Evolutionary conservation across 2,888 invertebrate genomes (phyloP), one percentile per base, ranked within the genome.

Genomic region (Epsilonema sp.): DNA sequence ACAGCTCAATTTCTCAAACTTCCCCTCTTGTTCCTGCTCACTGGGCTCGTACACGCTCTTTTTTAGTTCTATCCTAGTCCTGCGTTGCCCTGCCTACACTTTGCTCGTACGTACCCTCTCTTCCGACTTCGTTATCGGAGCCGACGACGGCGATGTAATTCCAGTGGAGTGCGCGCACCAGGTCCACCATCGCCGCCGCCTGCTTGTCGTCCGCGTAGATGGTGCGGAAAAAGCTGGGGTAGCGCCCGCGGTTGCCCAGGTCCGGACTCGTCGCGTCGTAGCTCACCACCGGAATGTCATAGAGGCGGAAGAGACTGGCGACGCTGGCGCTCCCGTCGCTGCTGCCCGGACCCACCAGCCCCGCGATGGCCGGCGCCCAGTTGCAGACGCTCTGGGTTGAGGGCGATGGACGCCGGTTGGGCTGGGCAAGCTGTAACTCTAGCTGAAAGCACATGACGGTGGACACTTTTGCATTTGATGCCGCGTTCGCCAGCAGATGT

Each of bases 81-180:
- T n/a, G n/a, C n/a, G n/a, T n/a, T n/a, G n/a, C n/a, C n/a, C n/a
- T n/a, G n/a, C n/a, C n/a, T n/a, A n/a, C n/a, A n/a, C n/a, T n/a
- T n/a, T n/a, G n/a, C n/a, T n/a, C n/a, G n/a, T n/a, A n/a, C n/a
- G n/a, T n/a, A 20, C 39, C 39, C n/a, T 39, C 8, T 39, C 39
- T 5, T 39, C 42, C 42, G 23, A 24, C 25, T 5, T 19, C 19
- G 42, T 42, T 23, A 19, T 42, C 42, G 23, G 13, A 13, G 23
- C 23, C 42, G 24, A 42, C 42, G 16, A 42, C 22, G 42, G 42
- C 4, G 23, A 42, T 24, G 42, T n/a, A 42, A 23, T 20, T 42
- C 42, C 42, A 42, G 23, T 23, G 20, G 8, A 42, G 13, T 4
- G 8, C 25, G 13, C 21, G 8, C 42, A 42, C 13, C 22, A 42